Evolutionary conservation across 1,140 invertebrate species (phyloP).

Genomic region (Ephestia elutella): DNA sequence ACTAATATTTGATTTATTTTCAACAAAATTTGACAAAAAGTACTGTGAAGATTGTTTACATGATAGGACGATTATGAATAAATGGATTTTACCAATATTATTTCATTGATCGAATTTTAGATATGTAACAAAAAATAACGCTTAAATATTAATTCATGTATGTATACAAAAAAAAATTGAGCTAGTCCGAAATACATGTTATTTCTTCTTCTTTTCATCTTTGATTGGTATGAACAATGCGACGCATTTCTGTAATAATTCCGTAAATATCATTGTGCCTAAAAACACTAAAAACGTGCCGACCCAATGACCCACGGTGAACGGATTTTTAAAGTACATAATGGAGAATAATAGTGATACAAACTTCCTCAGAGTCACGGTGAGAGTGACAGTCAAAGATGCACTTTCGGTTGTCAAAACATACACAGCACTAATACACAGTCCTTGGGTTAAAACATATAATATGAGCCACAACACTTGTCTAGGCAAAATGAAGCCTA

Average conservation of each 20-base stretch:
- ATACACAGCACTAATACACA: slow-evolving; percentile 97
- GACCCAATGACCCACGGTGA: slow-evolving; percentile 94
- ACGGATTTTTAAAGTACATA: slow-evolving; percentile 95
- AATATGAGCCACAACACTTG: slow-evolving; percentile 87
- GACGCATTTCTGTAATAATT: slow-evolving; percentile 76
- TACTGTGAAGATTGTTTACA: too few relatives aligned
- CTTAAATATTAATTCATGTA: too few relatives aligned
- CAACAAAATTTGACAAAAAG: too few relatives aligned
- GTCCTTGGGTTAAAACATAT: slow-evolving; percentile 94
- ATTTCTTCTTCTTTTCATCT: slow-evolving; percentile 34
- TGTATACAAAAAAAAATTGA: background rate
- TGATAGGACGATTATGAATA: too few relatives aligned
- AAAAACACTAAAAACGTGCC: slow-evolving; percentile 93
- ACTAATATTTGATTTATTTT: too few relatives aligned
- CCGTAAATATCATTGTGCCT: slow-evolving; percentile 94
- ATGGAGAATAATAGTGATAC: slow-evolving; percentile 96
- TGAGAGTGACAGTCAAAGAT: slow-evolving; percentile 95
- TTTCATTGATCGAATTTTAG: too few relatives aligned
- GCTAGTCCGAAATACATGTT: slow-evolving; percentile 3
- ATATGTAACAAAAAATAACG: too few relatives aligned
- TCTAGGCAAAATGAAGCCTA: slow-evolving; percentile 78
- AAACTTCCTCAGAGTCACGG: slow-evolving; percentile 97
- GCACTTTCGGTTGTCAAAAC: slow-evolving; percentile 94
- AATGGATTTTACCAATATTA: too few relatives aligned
- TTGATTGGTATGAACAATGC: slow-evolving; percentile 38